These are phyloP conservation scores for Lagopus muta DNA, from an alignment of 2,113 vertebrate genomes.

Conservation along the genomic window DNA sequence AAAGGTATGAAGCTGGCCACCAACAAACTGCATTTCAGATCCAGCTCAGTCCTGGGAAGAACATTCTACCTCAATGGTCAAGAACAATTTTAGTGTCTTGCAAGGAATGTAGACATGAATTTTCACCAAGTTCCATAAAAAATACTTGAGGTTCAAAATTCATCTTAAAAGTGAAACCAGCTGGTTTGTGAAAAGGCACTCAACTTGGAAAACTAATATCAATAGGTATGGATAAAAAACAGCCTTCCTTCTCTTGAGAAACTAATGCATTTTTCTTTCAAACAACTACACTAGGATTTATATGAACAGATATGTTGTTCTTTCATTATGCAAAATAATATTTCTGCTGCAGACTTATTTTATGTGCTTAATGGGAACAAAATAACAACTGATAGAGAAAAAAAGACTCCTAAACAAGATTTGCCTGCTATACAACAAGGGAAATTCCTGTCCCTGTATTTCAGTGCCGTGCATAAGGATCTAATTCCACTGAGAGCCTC, in stretches of 20 bases:
- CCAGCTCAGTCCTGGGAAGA: not conserved
- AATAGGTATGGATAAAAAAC: not conserved
- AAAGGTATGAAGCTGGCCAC: not conserved
- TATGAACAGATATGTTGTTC: not conserved
- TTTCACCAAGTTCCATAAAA: not conserved
- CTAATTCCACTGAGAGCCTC: not conserved
- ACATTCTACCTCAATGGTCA: not conserved
- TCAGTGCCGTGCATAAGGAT: not conserved
- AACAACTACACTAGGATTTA: not conserved
- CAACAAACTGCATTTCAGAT: not conserved
- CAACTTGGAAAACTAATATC: not conserved
- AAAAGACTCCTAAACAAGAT: not conserved
- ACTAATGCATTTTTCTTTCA: not conserved
- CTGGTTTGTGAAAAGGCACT: not conserved
- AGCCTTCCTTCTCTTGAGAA: not conserved
- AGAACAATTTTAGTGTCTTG: not conserved
- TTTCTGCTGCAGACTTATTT: not conserved
- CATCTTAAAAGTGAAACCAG: not conserved
- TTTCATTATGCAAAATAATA: not conserved
- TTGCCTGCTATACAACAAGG: not conserved
- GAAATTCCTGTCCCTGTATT: not conserved
- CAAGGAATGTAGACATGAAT: not conserved
- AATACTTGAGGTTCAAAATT: not conserved
- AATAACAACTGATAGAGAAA: not conserved
- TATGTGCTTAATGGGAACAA: not conserved